Base-by-base conservation (phyloP, 2,888 invertebrate species). In the Dilophus febrilis region DNA sequence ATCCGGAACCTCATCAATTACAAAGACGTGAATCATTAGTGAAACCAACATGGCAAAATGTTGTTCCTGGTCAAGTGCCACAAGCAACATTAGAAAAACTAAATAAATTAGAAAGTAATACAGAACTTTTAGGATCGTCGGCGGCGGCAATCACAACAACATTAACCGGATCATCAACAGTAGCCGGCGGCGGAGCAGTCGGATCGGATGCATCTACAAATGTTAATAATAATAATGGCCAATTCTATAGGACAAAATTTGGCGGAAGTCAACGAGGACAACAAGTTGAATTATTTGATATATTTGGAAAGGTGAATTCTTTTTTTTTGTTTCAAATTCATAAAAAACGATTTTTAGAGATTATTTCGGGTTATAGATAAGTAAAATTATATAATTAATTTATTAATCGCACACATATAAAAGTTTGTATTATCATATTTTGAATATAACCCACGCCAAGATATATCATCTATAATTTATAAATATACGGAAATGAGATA, bases 41-140 rank as follows among this genome's bases (percentile, higher is more conserved):
- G 17, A 63, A 63, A 43, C 61, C 61, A 32, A 62, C 63, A 28
- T 62, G 61, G 61, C 63, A 60, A 50, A 58, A 61, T 46, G 60
- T 60, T 26, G 56, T 55, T 3, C 61, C 61, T 0, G 61, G 61
- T 22, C 62, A 62, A 46, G 46, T 59, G 43, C 55, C 59, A 12
- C 51, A 56, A 3, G 57, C 58, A 40, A 58, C 59, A 12, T 48
- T 59, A 45, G 58, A 59, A 45, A 57, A 56, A 46, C 55, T 59
- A 42, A 60, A 58, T 46, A 56, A 57, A 47, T 55, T 59, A 43
- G 53, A 43, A 29, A 40, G 43, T 14, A 42, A 43, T 37, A 30
- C n/a, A 4, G 14, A n/a, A 4, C 14, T 3, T n/a, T 17, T 17
- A n/a, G 8, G 12, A 22, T 14, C 29, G 17, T 4, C 36, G 7